Percentiles rank a stretch among this genome's conserved stretches.
These are phyloP conservation scores for Hermatobates lingyangjiaoensis DNA, from an alignment of 1,140 invertebrate genomes.

Conservation along the genomic window DNA sequence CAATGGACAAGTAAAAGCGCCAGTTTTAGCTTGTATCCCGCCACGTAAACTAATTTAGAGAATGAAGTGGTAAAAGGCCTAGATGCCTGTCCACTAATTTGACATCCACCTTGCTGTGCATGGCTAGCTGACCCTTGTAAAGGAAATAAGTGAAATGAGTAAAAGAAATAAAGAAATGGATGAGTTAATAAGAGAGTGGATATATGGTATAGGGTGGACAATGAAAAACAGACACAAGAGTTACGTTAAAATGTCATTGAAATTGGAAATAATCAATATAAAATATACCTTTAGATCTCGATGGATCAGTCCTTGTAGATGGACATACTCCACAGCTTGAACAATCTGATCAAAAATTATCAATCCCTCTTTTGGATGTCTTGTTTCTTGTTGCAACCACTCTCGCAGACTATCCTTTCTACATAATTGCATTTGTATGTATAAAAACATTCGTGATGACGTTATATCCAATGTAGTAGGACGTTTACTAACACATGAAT, in stretches of 20 bases:
- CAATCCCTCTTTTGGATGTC: constrained; percentile 34
- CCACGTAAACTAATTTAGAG: no score
- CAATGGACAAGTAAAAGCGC: no score
- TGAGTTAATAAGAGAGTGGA: not conserved
- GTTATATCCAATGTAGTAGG: not conserved
- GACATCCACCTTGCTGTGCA: no score
- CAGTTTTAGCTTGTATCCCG: no score
- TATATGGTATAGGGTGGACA: not conserved
- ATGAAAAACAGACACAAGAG: not conserved
- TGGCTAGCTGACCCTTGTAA: no score
- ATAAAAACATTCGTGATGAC: constrained; percentile 32
- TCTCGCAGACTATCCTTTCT: constrained; percentile 71
- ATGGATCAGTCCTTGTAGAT: constrained; percentile 77
- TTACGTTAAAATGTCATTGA: not conserved
- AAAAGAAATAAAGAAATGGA: not conserved
- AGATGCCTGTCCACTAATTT: no score
- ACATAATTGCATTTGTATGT: constrained; percentile 96
- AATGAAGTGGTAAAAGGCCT: no score
- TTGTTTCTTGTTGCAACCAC: constrained; percentile 45
- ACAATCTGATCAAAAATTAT: constrained; percentile 84
- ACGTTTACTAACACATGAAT: not conserved
- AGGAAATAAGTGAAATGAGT: constrained; percentile 8
- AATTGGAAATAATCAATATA: no score
- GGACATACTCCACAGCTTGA: constrained; percentile 85
- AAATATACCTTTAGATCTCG: constrained; percentile 85